A percentile compares a stretch with the other conserved stretches of the same genome.
phyloP scores from a whole-genome alignment of 2,797 vertebrate species.

The Dermochelys coriacea region DNA sequence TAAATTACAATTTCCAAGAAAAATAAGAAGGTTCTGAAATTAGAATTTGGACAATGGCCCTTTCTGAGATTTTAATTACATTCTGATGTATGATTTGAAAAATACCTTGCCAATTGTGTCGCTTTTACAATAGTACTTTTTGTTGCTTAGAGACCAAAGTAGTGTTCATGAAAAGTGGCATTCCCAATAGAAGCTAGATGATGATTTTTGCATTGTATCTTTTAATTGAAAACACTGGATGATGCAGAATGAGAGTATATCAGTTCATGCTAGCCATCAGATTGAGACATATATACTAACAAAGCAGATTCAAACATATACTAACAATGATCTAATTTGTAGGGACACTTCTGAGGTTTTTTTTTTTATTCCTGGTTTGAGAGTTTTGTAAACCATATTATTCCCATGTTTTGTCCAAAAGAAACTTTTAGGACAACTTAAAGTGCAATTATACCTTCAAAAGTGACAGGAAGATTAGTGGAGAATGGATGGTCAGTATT shows the following conservation, averaged over 20 bases:
- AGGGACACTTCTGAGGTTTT: not conserved
- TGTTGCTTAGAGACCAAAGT: not conserved
- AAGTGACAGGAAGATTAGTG: not conserved
- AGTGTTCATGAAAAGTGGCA: not conserved
- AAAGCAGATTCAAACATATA: not conserved
- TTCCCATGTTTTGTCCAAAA: not conserved
- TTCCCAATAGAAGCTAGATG: not conserved
- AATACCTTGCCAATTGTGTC: not conserved
- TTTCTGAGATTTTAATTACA: slow-evolving; percentile 27
- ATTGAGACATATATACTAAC: not conserved
- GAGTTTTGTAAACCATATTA: not conserved
- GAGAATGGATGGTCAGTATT: not conserved
- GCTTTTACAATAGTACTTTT: not conserved
- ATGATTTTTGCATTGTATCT: not conserved
- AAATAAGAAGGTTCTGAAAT: slow-evolving; percentile 19
- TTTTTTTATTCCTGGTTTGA: not conserved
- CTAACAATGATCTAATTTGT: not conserved
- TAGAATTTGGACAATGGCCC: not conserved
- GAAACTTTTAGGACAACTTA: not conserved
- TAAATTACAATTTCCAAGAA: not conserved
- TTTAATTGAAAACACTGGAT: not conserved
- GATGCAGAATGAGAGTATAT: not conserved
- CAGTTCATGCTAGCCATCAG: not conserved
- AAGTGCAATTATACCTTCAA: not conserved
- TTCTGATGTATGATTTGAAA: slow-evolving; percentile 2